Evolutionary conservation across 2,797 vertebrate species (phyloP).

Genomic region (Spinus pinus): DNA sequence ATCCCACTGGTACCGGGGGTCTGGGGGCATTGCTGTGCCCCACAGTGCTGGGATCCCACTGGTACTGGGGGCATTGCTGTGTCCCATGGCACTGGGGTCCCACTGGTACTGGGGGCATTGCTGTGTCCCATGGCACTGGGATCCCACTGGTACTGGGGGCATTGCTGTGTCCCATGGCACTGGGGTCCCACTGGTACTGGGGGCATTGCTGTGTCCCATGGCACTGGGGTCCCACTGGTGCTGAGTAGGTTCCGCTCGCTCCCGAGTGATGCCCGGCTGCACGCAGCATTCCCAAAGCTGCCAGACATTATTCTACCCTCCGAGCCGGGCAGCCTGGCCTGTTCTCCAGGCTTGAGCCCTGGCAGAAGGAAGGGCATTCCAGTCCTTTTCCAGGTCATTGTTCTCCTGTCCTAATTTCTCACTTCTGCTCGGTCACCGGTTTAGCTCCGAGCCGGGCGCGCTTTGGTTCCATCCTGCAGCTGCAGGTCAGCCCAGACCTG

Average conservation of each 20-base stretch:
- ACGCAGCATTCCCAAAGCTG: rapidly evolving
- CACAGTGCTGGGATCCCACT: background rate
- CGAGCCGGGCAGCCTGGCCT: background rate
- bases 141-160: rapidly evolving
- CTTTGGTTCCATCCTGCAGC: background rate
- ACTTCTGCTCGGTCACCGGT: rapidly evolving
- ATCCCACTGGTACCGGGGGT: background rate
- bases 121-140: background rate
- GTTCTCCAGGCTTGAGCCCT: background rate
- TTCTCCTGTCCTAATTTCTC: background rate
- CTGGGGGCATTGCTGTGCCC: background rate
- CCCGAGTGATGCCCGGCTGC: background rate
- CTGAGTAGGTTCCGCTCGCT: rapidly evolving
- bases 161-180: background rate
- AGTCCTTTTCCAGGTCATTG: background rate
- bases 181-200: background rate
- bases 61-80: background rate
- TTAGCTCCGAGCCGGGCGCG: rapidly evolving
- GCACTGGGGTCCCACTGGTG: background rate
- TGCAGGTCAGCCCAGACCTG: background rate
- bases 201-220: background rate
- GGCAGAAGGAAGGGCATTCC: background rate
- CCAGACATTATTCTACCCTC: background rate
- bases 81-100: background rate
- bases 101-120: background rate